Evolutionary conservation across 2,888 invertebrate genomes (phyloP), one percentile per base, ranked within the genome.

Genomic region (Aleiodes leptofemur): DNA sequence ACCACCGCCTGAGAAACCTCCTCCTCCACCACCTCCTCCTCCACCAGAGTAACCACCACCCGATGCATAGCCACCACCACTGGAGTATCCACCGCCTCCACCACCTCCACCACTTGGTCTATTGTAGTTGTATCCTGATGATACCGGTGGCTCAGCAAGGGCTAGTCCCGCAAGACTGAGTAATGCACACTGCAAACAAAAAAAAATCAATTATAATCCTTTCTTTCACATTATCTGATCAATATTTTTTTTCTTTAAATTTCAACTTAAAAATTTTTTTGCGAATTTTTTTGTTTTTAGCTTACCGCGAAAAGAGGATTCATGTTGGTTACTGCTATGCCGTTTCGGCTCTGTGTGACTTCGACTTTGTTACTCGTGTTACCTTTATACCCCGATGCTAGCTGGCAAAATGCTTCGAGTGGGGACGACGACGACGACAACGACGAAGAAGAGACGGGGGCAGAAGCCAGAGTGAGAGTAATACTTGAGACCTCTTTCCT

Each of bases 121-220:
- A 93, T 80, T 86, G 86, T 90, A 90, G 79, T 82, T 87, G 85
- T 90, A 90, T 73, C 90, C 89, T 29, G 87, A 86, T 48, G 87
- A 87, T 74, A 87, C 77, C 76, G 92, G 96, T 59, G 96, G 92
- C 90, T 96, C 96, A 84, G 95, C 95, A 87, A 92, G 91, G 87
- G 92, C 94, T 88, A 93, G 91, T 89, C 94, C 94, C 88, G 94
- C 95, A 92, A 96, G 91, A 87, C 95, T 95, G 87, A 95, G 92
- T 91, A 95, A 94, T 92, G 96, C 92, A 92, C 95, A 95, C 96
- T 96, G 93, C 64, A 91, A 92, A 79, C 78, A 73, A 70, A 73
- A 77, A 73, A 79, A 73, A 14, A 13, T n/a, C 14, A 23, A 48
- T 59, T 57, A 29, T n/a, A 31, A 55, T 64, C 55, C 76, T 38